Evolutionary conservation across 92 coral and sea anemone genomes (phyloP).

Genomic region (Metridium senile): DNA sequence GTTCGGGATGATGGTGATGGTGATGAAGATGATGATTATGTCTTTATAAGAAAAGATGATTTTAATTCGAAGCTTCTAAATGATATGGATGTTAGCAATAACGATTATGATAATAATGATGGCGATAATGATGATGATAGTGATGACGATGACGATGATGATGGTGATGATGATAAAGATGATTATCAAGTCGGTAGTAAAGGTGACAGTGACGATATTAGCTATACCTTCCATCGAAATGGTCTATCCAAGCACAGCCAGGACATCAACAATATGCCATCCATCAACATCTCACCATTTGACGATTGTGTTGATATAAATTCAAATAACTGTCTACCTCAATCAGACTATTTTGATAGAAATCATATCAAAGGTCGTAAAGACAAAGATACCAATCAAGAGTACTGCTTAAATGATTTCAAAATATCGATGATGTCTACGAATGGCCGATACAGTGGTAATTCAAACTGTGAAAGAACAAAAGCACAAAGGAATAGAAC

Average conservation of each 20-base stretch:
- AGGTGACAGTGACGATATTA: background rate
- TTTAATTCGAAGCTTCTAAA: background rate
- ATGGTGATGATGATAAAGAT: no score
- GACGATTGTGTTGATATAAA: background rate
- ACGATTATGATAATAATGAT: background rate
- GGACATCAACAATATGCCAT: background rate
- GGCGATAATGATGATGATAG: background rate
- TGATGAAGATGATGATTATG: conserved; percentile 1
- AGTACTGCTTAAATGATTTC: background rate
- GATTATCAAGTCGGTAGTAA: background rate
- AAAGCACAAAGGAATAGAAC: background rate
- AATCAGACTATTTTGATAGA: background rate
- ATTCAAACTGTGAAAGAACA: background rate
- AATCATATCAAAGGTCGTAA: background rate
- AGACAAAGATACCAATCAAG: background rate
- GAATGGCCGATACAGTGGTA: background rate
- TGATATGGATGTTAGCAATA: background rate
- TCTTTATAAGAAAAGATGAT: background rate
- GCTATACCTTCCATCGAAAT: no score
- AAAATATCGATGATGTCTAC: background rate
- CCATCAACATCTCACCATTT: background rate
- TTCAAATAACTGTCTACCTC: background rate
- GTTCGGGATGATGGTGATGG: conserved; percentile 2
- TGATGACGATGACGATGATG: conserved; percentile 11
- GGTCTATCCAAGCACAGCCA: background rate